Evolutionary conservation across 2,888 invertebrate genomes (phyloP).

Genomic region (Aplocera efformata): DNA sequence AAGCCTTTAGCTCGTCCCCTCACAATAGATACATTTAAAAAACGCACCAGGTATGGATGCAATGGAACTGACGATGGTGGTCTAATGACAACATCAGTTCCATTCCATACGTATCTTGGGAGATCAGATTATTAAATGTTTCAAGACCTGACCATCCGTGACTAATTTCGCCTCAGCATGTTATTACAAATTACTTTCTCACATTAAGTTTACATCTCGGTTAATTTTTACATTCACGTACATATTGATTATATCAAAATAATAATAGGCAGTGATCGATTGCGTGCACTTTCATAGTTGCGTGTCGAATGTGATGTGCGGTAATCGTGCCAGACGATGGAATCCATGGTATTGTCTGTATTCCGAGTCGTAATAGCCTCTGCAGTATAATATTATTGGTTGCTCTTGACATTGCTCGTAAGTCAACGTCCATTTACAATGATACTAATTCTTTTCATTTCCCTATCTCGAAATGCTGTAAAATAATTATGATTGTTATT

Average conservation of each 20-base stretch:
- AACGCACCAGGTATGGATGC: no score
- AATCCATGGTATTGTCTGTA: conserved; percentile 19
- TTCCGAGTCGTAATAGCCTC: conserved; percentile 15
- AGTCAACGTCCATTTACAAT: conserved; percentile 2
- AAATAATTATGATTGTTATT: no score
- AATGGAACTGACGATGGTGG: no score
- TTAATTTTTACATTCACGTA: conserved; percentile 38
- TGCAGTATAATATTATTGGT: conserved; percentile 3
- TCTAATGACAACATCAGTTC: no score
- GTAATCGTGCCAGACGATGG: conserved; percentile 23
- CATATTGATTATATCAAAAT: conserved; percentile 40
- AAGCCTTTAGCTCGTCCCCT: no score
- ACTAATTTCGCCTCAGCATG: conserved; percentile 11
- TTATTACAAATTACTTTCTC: conserved; percentile 22
- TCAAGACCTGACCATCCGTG: conserved; percentile 10
- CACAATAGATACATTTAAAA: no score
- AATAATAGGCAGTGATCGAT: conserved; percentile 45
- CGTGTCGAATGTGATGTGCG: conserved; percentile 39
- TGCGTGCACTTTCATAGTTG: conserved; percentile 49
- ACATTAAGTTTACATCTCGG: conserved; percentile 27
- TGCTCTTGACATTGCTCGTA: conserved; percentile 22
- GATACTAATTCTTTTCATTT: no score
- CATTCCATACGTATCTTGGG: no score
- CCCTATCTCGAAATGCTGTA: no score
- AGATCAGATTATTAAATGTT: no score